Conservation (phyloP, 2,797 vertebrate genomes). For the Sorex maritimensis region DNA sequence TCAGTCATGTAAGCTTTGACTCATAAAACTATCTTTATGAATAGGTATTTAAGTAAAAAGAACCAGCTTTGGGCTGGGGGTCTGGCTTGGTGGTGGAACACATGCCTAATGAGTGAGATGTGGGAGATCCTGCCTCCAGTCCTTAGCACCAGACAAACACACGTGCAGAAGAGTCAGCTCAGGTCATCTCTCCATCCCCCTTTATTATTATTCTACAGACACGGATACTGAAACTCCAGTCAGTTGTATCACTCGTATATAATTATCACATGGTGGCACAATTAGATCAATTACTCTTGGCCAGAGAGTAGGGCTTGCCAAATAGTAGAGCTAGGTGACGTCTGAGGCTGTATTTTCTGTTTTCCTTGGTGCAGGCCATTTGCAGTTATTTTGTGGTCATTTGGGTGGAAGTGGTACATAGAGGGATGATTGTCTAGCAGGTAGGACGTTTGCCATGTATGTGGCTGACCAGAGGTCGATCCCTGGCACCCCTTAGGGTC, state of each 20-base stretch:
- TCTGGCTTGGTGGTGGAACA: no score
- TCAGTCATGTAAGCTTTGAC: no score
- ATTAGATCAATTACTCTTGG: background rate
- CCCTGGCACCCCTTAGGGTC: no score
- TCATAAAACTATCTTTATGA: slow-evolving; percentile 34
- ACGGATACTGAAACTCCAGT: background rate
- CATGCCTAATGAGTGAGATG: no score
- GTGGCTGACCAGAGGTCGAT: no score
- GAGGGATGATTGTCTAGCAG: no score
- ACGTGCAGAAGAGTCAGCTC: background rate
- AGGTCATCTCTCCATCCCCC: background rate
- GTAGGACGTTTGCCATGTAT: no score
- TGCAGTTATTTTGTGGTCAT: background rate
- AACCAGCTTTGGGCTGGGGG: background rate
- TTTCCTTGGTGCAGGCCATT: background rate
- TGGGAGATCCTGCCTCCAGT: no score
- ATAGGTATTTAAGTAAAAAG: background rate
- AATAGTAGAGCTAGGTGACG: background rate
- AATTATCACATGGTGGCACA: background rate
- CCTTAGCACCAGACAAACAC: no score
- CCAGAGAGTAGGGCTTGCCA: background rate
- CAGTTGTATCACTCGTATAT: background rate
- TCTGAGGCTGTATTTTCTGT: background rate
- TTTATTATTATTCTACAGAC: background rate
- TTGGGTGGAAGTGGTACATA: background rate